Base-by-base conservation (phyloP, 1,140 invertebrate species). In the Zaprionus taronus region DNA sequence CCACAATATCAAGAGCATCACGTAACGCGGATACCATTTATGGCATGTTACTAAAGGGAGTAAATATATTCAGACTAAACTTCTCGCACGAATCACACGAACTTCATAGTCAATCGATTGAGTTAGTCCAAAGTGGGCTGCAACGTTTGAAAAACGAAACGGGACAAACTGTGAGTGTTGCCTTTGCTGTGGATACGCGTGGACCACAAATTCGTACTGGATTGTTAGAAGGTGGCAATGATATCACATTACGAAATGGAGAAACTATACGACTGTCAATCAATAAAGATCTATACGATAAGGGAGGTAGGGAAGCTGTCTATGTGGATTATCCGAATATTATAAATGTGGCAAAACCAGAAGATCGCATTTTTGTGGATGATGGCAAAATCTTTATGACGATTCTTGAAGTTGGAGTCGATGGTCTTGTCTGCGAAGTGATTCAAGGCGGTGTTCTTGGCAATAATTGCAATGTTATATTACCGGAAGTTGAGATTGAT, bases 181-280 rank as follows among this genome's bases (percentile, higher is more conserved):
- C 83, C 1, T 81, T 99, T 91, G 98, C 98, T 41, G 94, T 99
- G 20, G 98, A 99, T 84, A 99, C 98, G 1, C 99, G 99, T 92
- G 98, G 98, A 7, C 98, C 98, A 0, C 98, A 99, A 94, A 99
- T 99, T 79, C 95, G 98, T 90, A 99, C 98, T 71, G 98, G 98
- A 2, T 93, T 99, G 1, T 93, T 99, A 31, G 96, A 98, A 94
- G 98, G 97, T 5, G 80, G 75, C 20, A 77, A 69, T 38, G 77
- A 80, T 0, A 72, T 99, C 1, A 96, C 98, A 93, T 94, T 99
- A 64, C 95, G 96, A 47, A 96, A 96, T 74, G 98, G 98, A 9
- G 95, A 96, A 6, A 95, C 93, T 9, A 96, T 99, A 73, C 97
- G 96, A 72, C 92, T 99, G 6, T 97, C 98, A 0, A 99, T 97